Conservation (phyloP, 92 coral and sea anemone species). For the Epizoanthus rinbou region DNA sequence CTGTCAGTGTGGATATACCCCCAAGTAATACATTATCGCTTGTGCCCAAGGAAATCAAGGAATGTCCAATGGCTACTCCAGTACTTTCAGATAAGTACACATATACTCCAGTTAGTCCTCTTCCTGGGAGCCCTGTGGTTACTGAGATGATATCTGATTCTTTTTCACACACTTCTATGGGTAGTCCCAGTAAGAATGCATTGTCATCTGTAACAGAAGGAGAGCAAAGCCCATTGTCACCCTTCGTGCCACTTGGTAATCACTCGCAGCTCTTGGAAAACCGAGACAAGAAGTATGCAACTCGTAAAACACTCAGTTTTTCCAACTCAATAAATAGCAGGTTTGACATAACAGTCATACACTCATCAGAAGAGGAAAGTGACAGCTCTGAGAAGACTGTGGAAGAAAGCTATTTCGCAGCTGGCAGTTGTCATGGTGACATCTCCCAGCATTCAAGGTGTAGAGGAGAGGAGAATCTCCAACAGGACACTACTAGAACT, state of each 20-base stretch:
- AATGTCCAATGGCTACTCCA: neutral
- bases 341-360: neutral
- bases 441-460: neutral
- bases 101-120: neutral
- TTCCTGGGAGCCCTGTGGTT: slow-evolving; percentile 8
- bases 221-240: slow-evolving; percentile 18
- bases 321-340: neutral
- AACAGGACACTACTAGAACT: slow-evolving; percentile 3
- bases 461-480: neutral
- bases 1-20: neutral
- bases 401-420: neutral
- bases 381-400: neutral
- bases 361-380: slow-evolving; percentile 31
- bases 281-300: slow-evolving; percentile 4
- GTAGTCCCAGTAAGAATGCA: neutral
- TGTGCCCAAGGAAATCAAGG: neutral
- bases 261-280: slow-evolving; percentile 12
- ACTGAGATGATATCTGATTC: neutral
- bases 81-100: neutral
- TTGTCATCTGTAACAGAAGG: neutral
- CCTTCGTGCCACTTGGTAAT: slow-evolving; percentile 22
- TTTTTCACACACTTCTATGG: neutral
- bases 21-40: neutral
- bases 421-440: neutral
- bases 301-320: slow-evolving; percentile 25